Percentiles rank a stretch among this genome's conserved stretches.
phyloP scores from a whole-genome alignment of 1,140 invertebrate genomes.

The Drosophila sucinea region DNA sequence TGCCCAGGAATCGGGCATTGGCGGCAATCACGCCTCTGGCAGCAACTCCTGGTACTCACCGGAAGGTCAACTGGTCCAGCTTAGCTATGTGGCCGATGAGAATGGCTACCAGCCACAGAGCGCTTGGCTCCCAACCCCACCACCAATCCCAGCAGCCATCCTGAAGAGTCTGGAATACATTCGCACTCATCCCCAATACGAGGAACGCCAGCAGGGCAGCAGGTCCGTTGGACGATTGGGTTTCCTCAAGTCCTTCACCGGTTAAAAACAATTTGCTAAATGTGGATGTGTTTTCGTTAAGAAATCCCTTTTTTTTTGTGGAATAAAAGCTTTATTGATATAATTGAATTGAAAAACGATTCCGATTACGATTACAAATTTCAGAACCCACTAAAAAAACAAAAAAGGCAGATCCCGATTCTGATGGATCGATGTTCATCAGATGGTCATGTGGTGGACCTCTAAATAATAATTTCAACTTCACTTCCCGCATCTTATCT shows the following conservation, averaged over 20 bases:
- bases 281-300: neutral
- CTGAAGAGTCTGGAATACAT: constrained; percentile 86
- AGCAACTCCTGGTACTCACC: constrained; percentile 64
- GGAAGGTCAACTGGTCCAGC: constrained; percentile 83
- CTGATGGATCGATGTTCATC: too few relatives aligned
- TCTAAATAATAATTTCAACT: too few relatives aligned
- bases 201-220: constrained; percentile 21
- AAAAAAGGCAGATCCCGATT: too few relatives aligned
- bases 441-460: too few relatives aligned
- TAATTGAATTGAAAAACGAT: neutral
- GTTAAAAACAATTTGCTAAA: constrained; percentile 1
- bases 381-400: neutral
- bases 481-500: too few relatives aligned
- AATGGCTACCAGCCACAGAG: constrained; percentile 90
- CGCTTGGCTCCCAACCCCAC: constrained; percentile 89
- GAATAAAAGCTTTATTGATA: constrained; percentile 7
- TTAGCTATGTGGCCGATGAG: constrained; percentile 90
- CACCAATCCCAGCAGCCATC: constrained; percentile 90
- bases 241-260: neutral
- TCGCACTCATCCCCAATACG: constrained; percentile 83
- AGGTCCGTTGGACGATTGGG: neutral
- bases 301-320: neutral
- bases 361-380: neutral
- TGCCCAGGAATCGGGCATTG: constrained; percentile 84
- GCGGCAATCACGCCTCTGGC: constrained; percentile 45